A percentile compares a stretch with the other conserved stretches of the same genome.
Conservation (phyloP, 1,140 invertebrate genomes). For the Gerris buenoi region DNA sequence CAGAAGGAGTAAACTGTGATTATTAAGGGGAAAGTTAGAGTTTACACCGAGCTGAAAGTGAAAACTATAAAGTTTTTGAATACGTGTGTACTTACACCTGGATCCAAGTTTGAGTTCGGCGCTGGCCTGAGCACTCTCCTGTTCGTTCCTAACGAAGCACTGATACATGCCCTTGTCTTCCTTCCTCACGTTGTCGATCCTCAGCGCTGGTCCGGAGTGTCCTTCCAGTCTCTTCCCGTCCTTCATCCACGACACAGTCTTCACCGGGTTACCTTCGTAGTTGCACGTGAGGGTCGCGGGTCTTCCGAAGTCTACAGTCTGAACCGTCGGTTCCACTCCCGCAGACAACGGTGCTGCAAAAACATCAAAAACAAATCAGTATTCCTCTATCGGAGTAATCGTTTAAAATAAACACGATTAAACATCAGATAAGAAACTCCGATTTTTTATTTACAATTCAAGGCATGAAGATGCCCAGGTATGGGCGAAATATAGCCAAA, state of each 20-base stretch:
- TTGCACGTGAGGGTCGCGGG: slow-evolving; percentile 78
- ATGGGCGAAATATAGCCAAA: too few relatives aligned
- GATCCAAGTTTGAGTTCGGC: slow-evolving; percentile 85
- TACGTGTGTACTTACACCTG: slow-evolving; percentile 46
- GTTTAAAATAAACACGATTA: background rate
- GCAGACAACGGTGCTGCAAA: slow-evolving; percentile 61
- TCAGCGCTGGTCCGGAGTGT: slow-evolving; percentile 53
- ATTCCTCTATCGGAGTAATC: too few relatives aligned
- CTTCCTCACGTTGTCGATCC: slow-evolving; percentile 78
- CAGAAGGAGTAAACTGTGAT: too few relatives aligned
- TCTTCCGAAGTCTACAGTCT: slow-evolving; percentile 83
- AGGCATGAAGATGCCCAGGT: too few relatives aligned
- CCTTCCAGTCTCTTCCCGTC: slow-evolving; percentile 70
- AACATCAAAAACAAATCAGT: slow-evolving; percentile 12
- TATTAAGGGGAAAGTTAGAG: too few relatives aligned
- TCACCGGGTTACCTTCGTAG: slow-evolving; percentile 77
- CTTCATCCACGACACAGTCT: slow-evolving; percentile 80
- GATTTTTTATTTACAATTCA: too few relatives aligned
- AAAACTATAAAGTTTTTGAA: too few relatives aligned
- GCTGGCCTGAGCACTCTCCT: slow-evolving; percentile 81
- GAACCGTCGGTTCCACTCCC: slow-evolving; percentile 71
- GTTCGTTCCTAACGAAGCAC: slow-evolving; percentile 84
- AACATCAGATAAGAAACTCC: too few relatives aligned
- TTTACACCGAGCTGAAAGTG: too few relatives aligned
- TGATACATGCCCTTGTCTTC: slow-evolving; percentile 97